Evolutionary conservation across 2,888 invertebrate genomes (phyloP).

Genomic region (Trachelus troglodyta): DNA sequence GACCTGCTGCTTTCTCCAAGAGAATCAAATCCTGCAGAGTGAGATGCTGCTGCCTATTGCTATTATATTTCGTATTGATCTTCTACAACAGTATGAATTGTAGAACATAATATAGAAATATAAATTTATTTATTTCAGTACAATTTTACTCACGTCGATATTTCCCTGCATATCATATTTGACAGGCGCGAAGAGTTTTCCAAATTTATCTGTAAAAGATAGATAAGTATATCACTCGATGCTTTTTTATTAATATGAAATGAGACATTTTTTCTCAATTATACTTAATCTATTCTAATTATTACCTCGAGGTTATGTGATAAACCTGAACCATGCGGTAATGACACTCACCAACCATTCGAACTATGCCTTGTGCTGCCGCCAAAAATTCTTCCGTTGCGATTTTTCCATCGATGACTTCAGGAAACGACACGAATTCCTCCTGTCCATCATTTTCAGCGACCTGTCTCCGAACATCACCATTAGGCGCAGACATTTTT

Average conservation of each 20-base stretch:
- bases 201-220: conserved; percentile 75
- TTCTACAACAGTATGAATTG: conserved; percentile 68
- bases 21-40: conserved; percentile 78
- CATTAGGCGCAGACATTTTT: conserved; percentile 26
- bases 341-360: conserved; percentile 72
- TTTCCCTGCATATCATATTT: conserved; percentile 83
- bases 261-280: background rate
- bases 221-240: background rate
- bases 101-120: background rate
- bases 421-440: conserved; percentile 66
- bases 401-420: conserved; percentile 70
- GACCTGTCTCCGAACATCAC: conserved; percentile 15
- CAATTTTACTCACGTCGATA: conserved; percentile 72
- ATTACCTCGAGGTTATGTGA: background rate
- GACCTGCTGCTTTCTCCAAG: conserved; percentile 70
- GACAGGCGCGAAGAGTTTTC: conserved; percentile 79
- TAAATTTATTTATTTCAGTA: background rate
- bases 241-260: background rate
- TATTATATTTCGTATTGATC: conserved; percentile 70
- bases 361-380: conserved; percentile 73
- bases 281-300: background rate
- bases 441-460: conserved; percentile 31
- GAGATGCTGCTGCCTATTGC: conserved; percentile 68
- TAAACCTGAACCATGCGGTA: background rate
- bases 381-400: conserved; percentile 72